Evolutionary conservation across 2,888 invertebrate genomes (phyloP).

Genomic region (Deroplatys truncata): DNA sequence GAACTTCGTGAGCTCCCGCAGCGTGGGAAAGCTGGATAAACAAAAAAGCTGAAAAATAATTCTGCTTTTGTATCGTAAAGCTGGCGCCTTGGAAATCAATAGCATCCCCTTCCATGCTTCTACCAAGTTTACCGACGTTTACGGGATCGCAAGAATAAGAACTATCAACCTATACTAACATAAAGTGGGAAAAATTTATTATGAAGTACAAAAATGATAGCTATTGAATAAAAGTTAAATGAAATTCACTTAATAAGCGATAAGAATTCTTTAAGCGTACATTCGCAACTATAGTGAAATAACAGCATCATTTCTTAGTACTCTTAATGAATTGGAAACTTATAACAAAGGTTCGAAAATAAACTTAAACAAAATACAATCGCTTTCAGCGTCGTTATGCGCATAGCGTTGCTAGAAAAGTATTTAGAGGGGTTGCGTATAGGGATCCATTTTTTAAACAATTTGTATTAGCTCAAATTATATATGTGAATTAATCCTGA

Average conservation of each 20-base stretch:
- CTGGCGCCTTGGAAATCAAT: not conserved
- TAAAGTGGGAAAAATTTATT: not conserved
- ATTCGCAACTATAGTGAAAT: not conserved
- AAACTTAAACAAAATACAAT: too few species aligned
- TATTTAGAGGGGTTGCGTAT: too few species aligned
- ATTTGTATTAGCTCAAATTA: too few species aligned
- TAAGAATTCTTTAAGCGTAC: not conserved
- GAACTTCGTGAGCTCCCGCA: not conserved
- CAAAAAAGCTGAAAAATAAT: not conserved
- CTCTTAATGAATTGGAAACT: not conserved
- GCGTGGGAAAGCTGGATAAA: not conserved
- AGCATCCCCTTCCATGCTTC: not conserved
- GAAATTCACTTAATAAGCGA: not conserved
- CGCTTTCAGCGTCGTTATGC: too few species aligned
- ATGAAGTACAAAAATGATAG: not conserved
- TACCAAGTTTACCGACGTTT: not conserved
- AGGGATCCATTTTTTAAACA: too few species aligned
- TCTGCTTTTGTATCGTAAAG: not conserved
- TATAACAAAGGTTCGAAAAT: too few species aligned
- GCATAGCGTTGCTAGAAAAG: too few species aligned
- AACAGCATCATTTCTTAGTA: not conserved
- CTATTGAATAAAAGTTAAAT: not conserved
- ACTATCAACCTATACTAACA: not conserved
- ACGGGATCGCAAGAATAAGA: not conserved
- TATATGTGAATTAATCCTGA: too few species aligned